Evolutionary conservation across 2,888 invertebrate species (phyloP).

Genomic region (Philaethria dido): DNA sequence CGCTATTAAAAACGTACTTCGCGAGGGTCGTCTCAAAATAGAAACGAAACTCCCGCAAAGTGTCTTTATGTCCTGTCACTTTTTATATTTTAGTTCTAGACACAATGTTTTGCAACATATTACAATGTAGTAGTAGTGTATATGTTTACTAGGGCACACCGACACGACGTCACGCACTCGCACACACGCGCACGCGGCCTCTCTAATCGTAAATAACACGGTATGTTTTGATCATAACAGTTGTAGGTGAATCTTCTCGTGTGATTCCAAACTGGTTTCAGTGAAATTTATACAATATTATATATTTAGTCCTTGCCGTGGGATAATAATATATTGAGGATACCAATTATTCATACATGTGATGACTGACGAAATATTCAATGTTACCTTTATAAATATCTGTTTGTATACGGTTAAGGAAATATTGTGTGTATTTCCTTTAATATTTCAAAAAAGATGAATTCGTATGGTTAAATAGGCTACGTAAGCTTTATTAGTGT

Average conservation of each 20-base stretch:
- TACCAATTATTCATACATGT: background rate
- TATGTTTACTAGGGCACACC: conserved; percentile 53
- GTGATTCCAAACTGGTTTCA: conserved; percentile 45
- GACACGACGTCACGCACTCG: conserved; percentile 73
- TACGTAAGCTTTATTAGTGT: background rate
- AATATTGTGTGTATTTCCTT: too few relatives aligned
- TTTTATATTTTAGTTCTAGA: conserved; percentile 37
- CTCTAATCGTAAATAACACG: conserved; percentile 70
- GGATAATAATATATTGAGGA: background rate
- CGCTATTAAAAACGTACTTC: conserved; percentile 62
- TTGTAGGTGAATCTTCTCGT: conserved; percentile 51
- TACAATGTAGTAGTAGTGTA: conserved; percentile 33
- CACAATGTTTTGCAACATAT: conserved; percentile 47
- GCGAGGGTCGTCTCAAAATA: conserved; percentile 77
- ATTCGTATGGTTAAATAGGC: too few relatives aligned
- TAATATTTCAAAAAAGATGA: too few relatives aligned
- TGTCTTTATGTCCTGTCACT: conserved; percentile 43
- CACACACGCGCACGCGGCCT: conserved; percentile 70
- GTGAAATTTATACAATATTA: conserved; percentile 38
- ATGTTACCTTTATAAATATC: background rate
- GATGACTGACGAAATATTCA: background rate
- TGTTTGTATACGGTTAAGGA: background rate
- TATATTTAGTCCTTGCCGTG: conserved; percentile 10
- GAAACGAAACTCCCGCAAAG: conserved; percentile 64
- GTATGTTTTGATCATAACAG: conserved; percentile 55